Conservation (phyloP, 2,888 invertebrate species). For the Anoplius nigerrimus region DNA sequence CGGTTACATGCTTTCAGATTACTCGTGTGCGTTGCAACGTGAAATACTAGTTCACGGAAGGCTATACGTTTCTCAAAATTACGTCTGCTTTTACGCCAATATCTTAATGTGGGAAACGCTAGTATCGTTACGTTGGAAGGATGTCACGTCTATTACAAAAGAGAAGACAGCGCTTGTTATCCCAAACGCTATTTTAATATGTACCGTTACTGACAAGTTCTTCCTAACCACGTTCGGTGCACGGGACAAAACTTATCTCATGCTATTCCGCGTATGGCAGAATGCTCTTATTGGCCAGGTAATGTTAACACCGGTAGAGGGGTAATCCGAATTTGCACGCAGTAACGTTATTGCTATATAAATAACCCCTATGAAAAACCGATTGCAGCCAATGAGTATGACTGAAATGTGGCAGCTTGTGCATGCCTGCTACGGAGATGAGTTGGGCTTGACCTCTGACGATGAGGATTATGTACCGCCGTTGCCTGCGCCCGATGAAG, state of each 20-base stretch:
- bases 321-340: too few species aligned
- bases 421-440: conserved; percentile 94
- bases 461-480: conserved; percentile 89
- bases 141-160: conserved; percentile 95
- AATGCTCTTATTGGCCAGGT: conserved; percentile 93
- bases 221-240: conserved; percentile 97
- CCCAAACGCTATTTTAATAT: conserved; percentile 95
- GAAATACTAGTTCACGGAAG: conserved; percentile 97
- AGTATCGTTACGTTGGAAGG: conserved; percentile 90
- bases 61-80: conserved; percentile 95
- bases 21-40: conserved; percentile 96
- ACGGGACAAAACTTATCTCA: conserved; percentile 95
- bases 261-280: conserved; percentile 97
- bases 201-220: conserved; percentile 88
- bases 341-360: too few species aligned
- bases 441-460: conserved; percentile 93
- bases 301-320: too few species aligned
- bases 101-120: conserved; percentile 98
- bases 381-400: conserved; percentile 77
- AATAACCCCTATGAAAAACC: too few species aligned
- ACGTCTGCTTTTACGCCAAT: conserved; percentile 97
- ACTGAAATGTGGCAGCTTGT: conserved; percentile 84
- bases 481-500: conserved; percentile 63
- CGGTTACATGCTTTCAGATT: conserved; percentile 81
- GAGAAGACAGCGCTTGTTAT: conserved; percentile 96